Evolutionary conservation across 2,888 invertebrate genomes (phyloP).

Genomic region (Drosophila parthenogenetica): DNA sequence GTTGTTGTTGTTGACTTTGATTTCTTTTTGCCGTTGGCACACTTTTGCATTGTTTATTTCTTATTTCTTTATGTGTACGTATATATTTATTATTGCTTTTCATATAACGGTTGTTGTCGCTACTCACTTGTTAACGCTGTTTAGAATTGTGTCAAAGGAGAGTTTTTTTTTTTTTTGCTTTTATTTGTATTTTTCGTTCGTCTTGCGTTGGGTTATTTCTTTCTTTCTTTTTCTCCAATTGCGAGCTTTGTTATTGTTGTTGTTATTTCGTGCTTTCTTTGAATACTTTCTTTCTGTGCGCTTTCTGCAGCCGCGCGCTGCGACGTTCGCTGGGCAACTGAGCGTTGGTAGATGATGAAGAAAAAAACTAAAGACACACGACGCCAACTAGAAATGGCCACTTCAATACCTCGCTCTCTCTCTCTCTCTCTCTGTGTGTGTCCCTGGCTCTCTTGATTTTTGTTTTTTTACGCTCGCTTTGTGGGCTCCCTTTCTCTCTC

Average conservation of each 20-base stretch:
- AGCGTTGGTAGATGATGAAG: constrained; percentile 12
- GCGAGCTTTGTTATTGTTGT: constrained; percentile 17
- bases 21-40: constrained; percentile 75
- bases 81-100: constrained; percentile 6
- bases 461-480: constrained; percentile 3
- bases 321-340: constrained; percentile 70
- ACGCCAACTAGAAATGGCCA: constrained; percentile 54
- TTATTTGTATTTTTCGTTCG: neutral
- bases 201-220: neutral
- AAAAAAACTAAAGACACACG: neutral
- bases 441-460: constrained; percentile 3
- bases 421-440: constrained; percentile 19
- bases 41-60: constrained; percentile 54
- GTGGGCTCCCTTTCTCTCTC: constrained; percentile 18
- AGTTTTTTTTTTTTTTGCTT: neutral
- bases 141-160: constrained; percentile 21
- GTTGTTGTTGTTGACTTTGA: constrained; percentile 53
- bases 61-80: constrained; percentile 26
- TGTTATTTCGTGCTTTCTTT: constrained; percentile 41
- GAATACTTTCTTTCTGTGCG: constrained; percentile 69
- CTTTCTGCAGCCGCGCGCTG: constrained; percentile 64
- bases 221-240: neutral
- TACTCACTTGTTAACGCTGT: constrained; percentile 12
- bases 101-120: neutral
- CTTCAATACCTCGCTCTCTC: constrained; percentile 23